phyloP scores from a whole-genome alignment of 2,113 vertebrate species.

The Pomatostomus ruficeps region DNA sequence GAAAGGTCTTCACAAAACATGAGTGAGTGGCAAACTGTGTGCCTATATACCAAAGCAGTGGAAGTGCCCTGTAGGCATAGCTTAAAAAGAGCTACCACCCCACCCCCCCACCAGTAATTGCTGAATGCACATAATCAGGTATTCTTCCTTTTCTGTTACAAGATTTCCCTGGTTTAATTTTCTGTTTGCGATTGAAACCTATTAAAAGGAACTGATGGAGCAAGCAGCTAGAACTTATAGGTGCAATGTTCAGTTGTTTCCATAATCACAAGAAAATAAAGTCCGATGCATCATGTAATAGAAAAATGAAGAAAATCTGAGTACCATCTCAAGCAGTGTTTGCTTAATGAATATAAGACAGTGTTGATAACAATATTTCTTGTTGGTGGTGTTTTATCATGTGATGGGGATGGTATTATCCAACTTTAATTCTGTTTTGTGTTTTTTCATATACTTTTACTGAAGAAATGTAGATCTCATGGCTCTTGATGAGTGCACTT shows the following conservation, averaged over 20 bases:
- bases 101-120: background rate
- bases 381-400: background rate
- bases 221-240: conserved; percentile 10
- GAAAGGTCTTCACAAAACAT: background rate
- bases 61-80: background rate
- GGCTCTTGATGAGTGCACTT: background rate
- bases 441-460: background rate
- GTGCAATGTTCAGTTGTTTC: background rate
- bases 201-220: conserved; percentile 42
- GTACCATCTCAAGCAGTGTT: background rate
- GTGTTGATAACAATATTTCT: background rate
- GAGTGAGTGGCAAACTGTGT: background rate
- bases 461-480: background rate
- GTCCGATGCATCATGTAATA: background rate
- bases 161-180: conserved; percentile 13
- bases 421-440: background rate
- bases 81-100: background rate
- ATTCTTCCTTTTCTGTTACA: conserved; percentile 9
- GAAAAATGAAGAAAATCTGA: conserved; percentile 16
- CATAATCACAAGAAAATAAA: conserved; percentile 31
- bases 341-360: background rate
- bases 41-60: background rate
- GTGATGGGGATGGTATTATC: background rate
- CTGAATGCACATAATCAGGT: background rate
- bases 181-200: conserved; percentile 18